Percentiles rank a stretch among this genome's conserved stretches.
These are phyloP conservation scores for Zeus faber DNA, from an alignment of 2,113 vertebrate genomes.

Conservation along the genomic window DNA sequence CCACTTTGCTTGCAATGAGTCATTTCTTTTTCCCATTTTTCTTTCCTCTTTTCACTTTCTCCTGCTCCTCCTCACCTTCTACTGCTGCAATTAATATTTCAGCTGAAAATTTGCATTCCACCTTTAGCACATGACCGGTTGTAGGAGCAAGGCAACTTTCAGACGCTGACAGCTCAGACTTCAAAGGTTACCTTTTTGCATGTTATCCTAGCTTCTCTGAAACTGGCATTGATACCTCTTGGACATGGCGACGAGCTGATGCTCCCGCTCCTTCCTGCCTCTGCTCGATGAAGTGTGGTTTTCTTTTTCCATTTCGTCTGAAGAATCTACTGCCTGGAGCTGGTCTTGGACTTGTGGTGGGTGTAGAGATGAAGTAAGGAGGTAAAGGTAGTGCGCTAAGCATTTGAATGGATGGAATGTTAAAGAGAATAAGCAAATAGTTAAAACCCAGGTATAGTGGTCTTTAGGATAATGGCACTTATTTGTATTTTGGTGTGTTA, in stretches of 20 bases:
- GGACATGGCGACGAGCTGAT: neutral
- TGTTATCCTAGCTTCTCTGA: neutral
- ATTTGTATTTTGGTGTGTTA: neutral
- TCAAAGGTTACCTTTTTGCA: neutral
- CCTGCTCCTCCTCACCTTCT: conserved; percentile 21
- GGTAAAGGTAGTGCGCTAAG: too few relatives aligned
- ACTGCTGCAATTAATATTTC: conserved; percentile 19
- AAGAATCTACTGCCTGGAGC: too few relatives aligned
- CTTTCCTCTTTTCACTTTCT: conserved; percentile 8
- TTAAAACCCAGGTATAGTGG: too few relatives aligned
- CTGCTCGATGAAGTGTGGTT: neutral
- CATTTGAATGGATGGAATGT: too few relatives aligned
- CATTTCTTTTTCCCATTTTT: conserved; percentile 1
- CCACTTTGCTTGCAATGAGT: conserved; percentile 20
- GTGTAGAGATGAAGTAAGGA: too few relatives aligned
- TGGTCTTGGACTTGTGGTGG: too few relatives aligned
- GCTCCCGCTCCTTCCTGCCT: neutral
- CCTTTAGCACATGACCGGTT: neutral
- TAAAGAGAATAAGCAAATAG: too few relatives aligned
- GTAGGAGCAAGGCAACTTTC: too few relatives aligned
- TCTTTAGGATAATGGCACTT: neutral
- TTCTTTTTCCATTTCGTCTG: neutral
- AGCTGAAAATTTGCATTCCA: neutral
- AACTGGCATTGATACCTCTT: neutral
- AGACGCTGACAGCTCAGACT: neutral